A percentile compares a stretch with the other conserved stretches of the same genome.
Evolutionary conservation across 2,888 invertebrate species (phyloP).

Genomic region (Cerceris rybyensis): DNA sequence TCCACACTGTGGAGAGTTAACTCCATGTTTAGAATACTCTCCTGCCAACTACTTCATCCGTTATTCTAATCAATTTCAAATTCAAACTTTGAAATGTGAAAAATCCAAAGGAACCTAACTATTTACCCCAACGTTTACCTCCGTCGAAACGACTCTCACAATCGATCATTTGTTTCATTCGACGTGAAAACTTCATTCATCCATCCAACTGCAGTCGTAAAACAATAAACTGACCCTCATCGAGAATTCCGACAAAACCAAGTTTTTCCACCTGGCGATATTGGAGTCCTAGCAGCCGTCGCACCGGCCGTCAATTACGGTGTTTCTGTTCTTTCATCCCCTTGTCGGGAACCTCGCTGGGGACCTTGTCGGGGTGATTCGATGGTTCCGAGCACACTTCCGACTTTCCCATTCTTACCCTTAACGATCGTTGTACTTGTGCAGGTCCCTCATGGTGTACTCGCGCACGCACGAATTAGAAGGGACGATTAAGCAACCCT

Average conservation of each 20-base stretch:
- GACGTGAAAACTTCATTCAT: too few relatives aligned
- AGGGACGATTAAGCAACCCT: conserved; percentile 57
- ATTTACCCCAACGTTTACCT: too few relatives aligned
- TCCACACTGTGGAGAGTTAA: too few relatives aligned
- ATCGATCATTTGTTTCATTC: too few relatives aligned
- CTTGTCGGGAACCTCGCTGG: too few relatives aligned
- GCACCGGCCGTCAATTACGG: neutral
- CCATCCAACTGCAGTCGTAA: too few relatives aligned
- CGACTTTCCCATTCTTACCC: conserved; percentile 13
- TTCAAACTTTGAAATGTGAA: too few relatives aligned
- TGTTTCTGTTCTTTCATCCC: neutral
- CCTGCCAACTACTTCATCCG: too few relatives aligned
- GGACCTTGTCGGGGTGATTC: neutral
- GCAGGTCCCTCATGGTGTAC: conserved; percentile 18
- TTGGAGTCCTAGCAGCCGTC: neutral
- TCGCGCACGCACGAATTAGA: conserved; percentile 46
- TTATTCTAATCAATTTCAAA: too few relatives aligned
- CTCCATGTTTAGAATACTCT: too few relatives aligned
- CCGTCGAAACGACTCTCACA: too few relatives aligned
- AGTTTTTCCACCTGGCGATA: conserved; percentile 1
- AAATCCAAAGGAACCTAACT: too few relatives aligned
- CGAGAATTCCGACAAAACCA: neutral
- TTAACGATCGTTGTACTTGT: conserved; percentile 35
- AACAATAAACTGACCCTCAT: neutral
- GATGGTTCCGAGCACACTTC: conserved; percentile 17